Base-by-base conservation (phyloP, 2,797 vertebrate genomes). In the Columba guinea region DNA sequence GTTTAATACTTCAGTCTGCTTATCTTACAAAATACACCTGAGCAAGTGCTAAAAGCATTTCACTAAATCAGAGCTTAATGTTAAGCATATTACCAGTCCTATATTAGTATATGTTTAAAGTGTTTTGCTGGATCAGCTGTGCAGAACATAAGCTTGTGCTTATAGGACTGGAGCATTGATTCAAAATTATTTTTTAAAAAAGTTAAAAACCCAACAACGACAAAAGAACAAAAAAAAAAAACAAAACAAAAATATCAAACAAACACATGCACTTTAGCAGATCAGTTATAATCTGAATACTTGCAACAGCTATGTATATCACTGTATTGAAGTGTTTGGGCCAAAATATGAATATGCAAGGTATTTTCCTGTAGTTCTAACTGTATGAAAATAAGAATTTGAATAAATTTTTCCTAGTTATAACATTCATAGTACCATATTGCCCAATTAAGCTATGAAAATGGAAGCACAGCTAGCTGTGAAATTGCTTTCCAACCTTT, bases 41-140 rank as follows among this genome's bases (percentile, higher is more conserved):
- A 77, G 49, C 44, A 79, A 95, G 77, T 64, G 70, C 70, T 95
- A 67, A 70, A 93, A 90, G 70, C 46, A 82, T 84, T 79, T 73
- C 63, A 56, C 30, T 90, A 63, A 92, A 78, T 34, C 77, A 67
- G 59, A 84, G 84, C 78, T 97, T 95, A 90, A 90, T 74, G 74
- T 55, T 96, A 95, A 97, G 89, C 82, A 73, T 86, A 95, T 95
- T 94, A 94, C 9, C 44, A 49, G 56, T 90, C 60, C 60, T 91
- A 63, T 73, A 91, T 93, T 90, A 88, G 87, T 74, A 52, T 46
- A 85, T 53, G 46, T 91, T 96, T 84, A 69, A 87, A 86, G 21
- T 63, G 44, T 88, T 95, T 70, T 89, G 87, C 87, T 90, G 56
- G 56, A 77, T 89, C 79, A 90, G 74, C 83, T 90, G 59, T 86